Percentiles rank a stretch among this genome's conserved stretches.
phyloP scores from a whole-genome alignment of 2,888 invertebrate species.

The Peribatodes rhomboidaria region DNA sequence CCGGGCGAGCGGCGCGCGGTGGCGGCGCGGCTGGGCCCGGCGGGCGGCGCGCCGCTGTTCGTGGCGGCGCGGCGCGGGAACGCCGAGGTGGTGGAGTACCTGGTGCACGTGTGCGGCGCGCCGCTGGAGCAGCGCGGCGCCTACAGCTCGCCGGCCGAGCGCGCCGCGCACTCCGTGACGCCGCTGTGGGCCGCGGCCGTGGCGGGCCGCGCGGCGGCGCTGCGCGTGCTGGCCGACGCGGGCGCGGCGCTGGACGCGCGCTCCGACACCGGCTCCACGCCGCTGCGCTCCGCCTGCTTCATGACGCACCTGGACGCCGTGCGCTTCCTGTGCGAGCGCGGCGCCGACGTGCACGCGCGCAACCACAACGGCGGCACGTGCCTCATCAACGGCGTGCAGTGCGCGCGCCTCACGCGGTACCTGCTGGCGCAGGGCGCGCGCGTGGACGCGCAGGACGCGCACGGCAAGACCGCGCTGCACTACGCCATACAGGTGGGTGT shows the following conservation, averaged over 20 bases:
- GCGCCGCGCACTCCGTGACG: conserved; percentile 92
- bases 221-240: conserved; percentile 91
- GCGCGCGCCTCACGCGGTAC: conserved; percentile 92
- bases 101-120: conserved; percentile 93
- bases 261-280: conserved; percentile 95
- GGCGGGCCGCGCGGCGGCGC: conserved; percentile 91
- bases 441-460: conserved; percentile 94
- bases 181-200: conserved; percentile 98
- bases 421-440: conserved; percentile 93
- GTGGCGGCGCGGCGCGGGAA: conserved; percentile 93
- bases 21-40: conserved; percentile 89
- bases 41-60: conserved; percentile 94
- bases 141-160: conserved; percentile 93
- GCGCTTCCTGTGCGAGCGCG: conserved; percentile 90
- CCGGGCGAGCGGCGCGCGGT: conserved; percentile 88
- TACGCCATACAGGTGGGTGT: conserved; percentile 87
- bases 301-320: conserved; percentile 93
- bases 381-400: conserved; percentile 97
- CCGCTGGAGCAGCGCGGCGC: conserved; percentile 94
- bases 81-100: conserved; percentile 94
- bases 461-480: conserved; percentile 96
- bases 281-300: conserved; percentile 96
- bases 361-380: conserved; percentile 98
- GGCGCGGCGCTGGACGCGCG: conserved; percentile 95
- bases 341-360: conserved; percentile 93